Conservation (phyloP, 2,797 vertebrate species). For the Atherinosoma microstoma region DNA sequence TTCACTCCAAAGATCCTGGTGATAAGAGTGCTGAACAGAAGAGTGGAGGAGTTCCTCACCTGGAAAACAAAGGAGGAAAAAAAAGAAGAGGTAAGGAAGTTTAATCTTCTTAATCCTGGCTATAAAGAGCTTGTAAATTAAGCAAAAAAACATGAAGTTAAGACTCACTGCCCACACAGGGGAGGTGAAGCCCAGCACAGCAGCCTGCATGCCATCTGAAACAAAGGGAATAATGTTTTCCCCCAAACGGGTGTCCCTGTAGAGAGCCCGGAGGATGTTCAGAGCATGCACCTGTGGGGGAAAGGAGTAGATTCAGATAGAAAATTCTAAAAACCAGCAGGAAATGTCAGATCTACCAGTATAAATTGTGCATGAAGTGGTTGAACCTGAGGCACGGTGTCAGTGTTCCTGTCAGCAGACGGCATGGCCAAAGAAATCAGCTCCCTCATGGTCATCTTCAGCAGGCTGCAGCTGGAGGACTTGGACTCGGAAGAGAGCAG, state of each 20-base stretch:
- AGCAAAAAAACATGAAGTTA: not conserved
- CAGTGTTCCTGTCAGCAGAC: conserved; percentile 61
- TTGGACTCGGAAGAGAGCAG: conserved; percentile 94
- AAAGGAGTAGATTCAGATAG: not conserved
- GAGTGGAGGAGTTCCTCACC: conserved; percentile 97
- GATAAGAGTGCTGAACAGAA: conserved; percentile 96
- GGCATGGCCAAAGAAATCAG: conserved; percentile 88
- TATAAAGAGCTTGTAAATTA: not conserved
- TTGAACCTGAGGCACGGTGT: conserved; percentile 90
- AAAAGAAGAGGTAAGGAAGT: not conserved
- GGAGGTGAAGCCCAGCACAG: conserved; percentile 93
- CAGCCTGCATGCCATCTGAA: conserved; percentile 91
- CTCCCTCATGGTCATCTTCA: conserved; percentile 94
- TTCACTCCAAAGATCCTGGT: conserved; percentile 98
- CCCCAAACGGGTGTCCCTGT: conserved; percentile 92
- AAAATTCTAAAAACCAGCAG: not conserved
- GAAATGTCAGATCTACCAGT: not conserved
- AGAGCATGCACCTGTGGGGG: conserved; percentile 92
- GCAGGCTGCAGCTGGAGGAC: conserved; percentile 88
- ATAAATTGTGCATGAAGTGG: not conserved
- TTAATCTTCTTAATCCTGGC: not conserved
- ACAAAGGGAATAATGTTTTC: conserved; percentile 94
- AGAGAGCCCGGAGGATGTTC: conserved; percentile 94
- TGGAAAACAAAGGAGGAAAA: conserved; percentile 55
- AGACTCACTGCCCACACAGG: conserved; percentile 96